Base-by-base conservation (phyloP, 2,797 vertebrate species). In the Percopsis omiscomaycus region DNA sequence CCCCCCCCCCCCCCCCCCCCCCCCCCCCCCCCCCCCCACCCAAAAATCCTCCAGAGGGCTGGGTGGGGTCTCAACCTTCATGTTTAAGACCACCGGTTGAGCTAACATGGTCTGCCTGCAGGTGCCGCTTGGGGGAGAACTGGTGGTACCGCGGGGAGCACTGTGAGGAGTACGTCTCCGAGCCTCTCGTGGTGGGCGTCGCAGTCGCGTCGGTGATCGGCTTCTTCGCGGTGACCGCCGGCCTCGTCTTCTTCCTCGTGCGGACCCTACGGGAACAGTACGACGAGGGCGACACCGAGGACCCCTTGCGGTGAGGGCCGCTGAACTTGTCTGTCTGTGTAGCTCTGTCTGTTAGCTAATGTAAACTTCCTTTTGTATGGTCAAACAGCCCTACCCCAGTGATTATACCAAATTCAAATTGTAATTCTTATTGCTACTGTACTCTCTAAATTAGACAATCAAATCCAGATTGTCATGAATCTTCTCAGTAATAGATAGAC, bases 71-170 rank as follows among this genome's bases (percentile, higher is more conserved):
- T 37, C 37, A 37, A 37, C 37, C 37, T 1, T 37, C 5, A 37
- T 9, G 37, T 37, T 37, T 5, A 37, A 37, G 8, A 37, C 37
- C 37, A 37, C 5, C 2, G 6, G 37, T 6, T 37, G 37, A 37
- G 37, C 6, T 37, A 42, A 42, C 9, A 9, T 9, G 37, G 37
- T 42, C 37, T 42, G 37, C 6, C 29, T 12, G 3, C 73, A 98
- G 97, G 73, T 98, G 96, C 78, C 95, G 93, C 1, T 95, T 96
- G 0, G 96, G 96, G 60, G 94, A 97, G 83, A 96, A 96, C 84
- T 98, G 97, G 96, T 97, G 96, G 96, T 98, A 96, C 69, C 93
- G 95, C 1, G 97, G 97, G 0, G 93, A 97, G 58, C 96, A 94
- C 79, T 99, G 97, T 27, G 95, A 99, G 76, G 96, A 99, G 69